Conservation (phyloP, 2,113 vertebrate species). For the Vulpes lagopus region DNA sequence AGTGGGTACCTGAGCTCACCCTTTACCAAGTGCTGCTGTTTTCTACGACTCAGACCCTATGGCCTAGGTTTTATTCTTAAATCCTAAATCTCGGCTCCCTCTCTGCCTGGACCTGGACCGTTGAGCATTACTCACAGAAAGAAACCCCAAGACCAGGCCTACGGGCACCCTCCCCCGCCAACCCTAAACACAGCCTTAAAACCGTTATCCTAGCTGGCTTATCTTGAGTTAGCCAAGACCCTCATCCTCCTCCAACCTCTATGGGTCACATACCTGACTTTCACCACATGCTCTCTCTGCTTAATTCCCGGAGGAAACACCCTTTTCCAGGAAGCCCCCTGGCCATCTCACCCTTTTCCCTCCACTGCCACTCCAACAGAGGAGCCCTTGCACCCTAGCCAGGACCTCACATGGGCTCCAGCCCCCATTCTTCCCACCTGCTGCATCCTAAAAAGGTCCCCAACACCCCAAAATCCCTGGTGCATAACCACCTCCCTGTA, state of each 20-base stretch:
- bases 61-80: background rate
- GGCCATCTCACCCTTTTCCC: background rate
- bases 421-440: background rate
- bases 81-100: background rate
- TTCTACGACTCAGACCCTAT: background rate
- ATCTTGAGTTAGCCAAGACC: background rate
- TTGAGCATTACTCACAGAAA: background rate
- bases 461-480: background rate
- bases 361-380: background rate
- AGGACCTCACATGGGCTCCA: background rate
- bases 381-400: background rate
- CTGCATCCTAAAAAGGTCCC: background rate
- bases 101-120: background rate
- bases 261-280: background rate
- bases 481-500: background rate
- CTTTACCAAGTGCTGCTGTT: background rate
- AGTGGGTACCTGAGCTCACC: background rate
- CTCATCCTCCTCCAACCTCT: background rate
- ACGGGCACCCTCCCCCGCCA: background rate
- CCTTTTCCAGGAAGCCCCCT: background rate
- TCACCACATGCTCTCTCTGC: background rate
- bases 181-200: background rate
- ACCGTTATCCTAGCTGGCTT: too few species aligned
- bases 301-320: background rate
- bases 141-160: background rate